Conservation (phyloP, 64 coral and sea anemone genomes). For the Orbicella faveolata region DNA sequence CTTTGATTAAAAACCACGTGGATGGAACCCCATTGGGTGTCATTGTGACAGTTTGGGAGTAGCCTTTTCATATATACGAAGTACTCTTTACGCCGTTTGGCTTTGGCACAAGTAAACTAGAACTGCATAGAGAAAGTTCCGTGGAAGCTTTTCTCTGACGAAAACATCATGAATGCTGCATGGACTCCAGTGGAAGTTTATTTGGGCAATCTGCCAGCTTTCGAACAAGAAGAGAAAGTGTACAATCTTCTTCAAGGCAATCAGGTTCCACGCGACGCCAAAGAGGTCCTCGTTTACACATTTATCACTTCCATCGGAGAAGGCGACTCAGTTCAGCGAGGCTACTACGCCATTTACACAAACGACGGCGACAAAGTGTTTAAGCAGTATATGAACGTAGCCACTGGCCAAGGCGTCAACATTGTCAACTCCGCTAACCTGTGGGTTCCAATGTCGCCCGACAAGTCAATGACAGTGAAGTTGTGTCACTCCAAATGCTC, state of each 20-base stretch:
- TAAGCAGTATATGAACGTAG: slow-evolving; percentile 27
- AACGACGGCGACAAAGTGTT: neutral
- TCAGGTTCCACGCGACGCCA: neutral
- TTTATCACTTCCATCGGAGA: neutral
- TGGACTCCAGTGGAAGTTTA: neutral
- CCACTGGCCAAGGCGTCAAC: neutral
- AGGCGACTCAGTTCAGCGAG: neutral
- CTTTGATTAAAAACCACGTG: no score
- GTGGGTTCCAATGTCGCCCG: neutral
- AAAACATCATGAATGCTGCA: neutral
- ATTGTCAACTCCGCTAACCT: neutral
- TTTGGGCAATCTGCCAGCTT: neutral
- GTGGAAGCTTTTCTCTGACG: neutral
- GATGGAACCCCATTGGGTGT: no score
- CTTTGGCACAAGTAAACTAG: no score
- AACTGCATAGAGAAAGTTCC: neutral
- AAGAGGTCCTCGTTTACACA: slow-evolving; percentile 8
- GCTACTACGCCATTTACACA: slow-evolving; percentile 2
- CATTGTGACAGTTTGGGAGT: no score
- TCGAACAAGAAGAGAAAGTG: neutral
- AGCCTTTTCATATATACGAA: no score
- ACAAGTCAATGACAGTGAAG: neutral
- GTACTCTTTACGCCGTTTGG: no score
- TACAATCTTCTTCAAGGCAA: no score
- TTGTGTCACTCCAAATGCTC: neutral